Percentiles rank a stretch among this genome's conserved stretches.
phyloP scores from a whole-genome alignment of 2,797 vertebrate genomes.

The Acanthurus lineatus region DNA sequence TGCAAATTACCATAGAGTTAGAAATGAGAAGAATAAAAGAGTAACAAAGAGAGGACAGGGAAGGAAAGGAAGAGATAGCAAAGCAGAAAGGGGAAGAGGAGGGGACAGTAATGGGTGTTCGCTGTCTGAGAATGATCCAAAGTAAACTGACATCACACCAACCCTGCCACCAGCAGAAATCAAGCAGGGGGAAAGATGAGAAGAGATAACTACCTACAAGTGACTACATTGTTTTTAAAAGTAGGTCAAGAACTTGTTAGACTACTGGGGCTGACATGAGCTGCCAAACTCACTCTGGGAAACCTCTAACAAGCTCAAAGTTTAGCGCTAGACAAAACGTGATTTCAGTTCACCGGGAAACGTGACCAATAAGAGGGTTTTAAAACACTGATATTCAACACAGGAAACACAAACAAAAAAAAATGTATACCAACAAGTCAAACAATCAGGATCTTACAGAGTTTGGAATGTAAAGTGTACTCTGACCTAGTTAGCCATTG shows the following conservation, averaged over 20 bases:
- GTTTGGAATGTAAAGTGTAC: no score
- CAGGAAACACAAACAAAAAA: background rate
- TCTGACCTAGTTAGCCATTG: no score
- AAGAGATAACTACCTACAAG: constrained; percentile 67
- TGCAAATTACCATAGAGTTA: constrained; percentile 51
- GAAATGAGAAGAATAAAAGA: constrained; percentile 24
- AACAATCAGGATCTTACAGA: no score
- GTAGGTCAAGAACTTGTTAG: constrained; percentile 70
- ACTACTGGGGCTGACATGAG: constrained; percentile 44
- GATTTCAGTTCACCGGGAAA: background rate
- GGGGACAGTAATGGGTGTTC: constrained; percentile 50
- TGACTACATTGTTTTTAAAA: constrained; percentile 65
- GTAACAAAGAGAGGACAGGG: constrained; percentile 2
- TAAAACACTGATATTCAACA: background rate
- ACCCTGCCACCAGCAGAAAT: constrained; percentile 63
- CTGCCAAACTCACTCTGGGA: constrained; percentile 35
- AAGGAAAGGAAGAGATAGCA: constrained; percentile 28
- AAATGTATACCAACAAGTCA: no score
- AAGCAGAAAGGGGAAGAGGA: constrained; percentile 17
- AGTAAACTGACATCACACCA: constrained; percentile 70
- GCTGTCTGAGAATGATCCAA: constrained; percentile 66
- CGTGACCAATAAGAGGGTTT: background rate
- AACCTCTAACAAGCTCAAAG: constrained; percentile 29
- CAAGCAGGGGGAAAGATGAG: constrained; percentile 61
- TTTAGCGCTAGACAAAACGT: constrained; percentile 27